A percentile compares a stretch with the other conserved stretches of the same genome.
phyloP scores from a whole-genome alignment of 1,140 invertebrate genomes.

The Temnothorax nylanderi region DNA sequence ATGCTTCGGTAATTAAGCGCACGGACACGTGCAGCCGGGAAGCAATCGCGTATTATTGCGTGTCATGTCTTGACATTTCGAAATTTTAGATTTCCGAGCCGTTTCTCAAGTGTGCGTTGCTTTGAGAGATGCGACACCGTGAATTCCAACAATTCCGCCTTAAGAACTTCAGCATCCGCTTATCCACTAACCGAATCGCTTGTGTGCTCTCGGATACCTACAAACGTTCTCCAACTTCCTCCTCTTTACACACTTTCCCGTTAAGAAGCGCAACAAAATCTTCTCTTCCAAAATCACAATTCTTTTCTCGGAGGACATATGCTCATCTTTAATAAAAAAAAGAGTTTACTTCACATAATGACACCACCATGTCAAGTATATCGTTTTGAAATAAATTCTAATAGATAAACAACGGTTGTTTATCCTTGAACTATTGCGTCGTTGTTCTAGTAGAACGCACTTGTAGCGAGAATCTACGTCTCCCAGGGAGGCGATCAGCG shows the following conservation, averaged over 20 bases:
- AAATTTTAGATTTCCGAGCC: background rate
- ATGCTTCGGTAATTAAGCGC: conserved; percentile 10
- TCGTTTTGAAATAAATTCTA: conserved; percentile 1
- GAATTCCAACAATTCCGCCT: background rate
- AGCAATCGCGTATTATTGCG: background rate
- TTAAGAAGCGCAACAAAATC: background rate
- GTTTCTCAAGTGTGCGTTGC: background rate
- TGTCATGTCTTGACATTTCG: too few species aligned
- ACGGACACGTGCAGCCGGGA: background rate
- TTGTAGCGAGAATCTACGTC: background rate
- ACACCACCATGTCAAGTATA: background rate
- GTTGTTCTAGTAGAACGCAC: background rate
- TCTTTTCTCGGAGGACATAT: background rate
- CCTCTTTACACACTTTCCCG: background rate
- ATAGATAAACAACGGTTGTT: background rate
- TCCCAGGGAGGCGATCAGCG: background rate
- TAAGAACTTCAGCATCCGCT: background rate
- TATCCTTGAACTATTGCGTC: background rate
- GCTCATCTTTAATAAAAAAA: background rate
- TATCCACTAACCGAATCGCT: background rate
- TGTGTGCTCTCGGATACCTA: too few species aligned
- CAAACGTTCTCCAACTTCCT: background rate
- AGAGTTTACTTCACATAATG: background rate
- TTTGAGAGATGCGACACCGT: background rate
- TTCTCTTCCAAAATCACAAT: background rate